phyloP scores from a whole-genome alignment of 1,140 invertebrate species.

The Rhagoletis pomonella region DNA sequence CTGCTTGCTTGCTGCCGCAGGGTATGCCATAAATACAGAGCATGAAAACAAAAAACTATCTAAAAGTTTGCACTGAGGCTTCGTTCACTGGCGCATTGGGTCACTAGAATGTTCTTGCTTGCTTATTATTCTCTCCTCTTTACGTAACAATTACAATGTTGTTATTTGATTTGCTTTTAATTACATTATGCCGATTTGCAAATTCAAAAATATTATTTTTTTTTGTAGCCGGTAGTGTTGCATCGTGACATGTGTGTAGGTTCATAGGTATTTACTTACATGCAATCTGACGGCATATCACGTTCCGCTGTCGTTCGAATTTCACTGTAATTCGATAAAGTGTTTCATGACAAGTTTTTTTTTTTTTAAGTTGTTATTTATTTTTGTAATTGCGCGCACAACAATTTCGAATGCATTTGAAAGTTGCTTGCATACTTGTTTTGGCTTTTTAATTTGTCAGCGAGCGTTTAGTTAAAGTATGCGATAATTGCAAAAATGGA shows the following conservation, averaged over 20 bases:
- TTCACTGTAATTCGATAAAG: conserved; percentile 9
- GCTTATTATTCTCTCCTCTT: neutral
- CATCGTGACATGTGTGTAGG: neutral
- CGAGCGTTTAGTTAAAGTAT: neutral
- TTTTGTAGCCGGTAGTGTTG: neutral
- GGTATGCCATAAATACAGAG: neutral
- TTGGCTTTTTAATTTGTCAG: neutral
- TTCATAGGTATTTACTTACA: neutral
- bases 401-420: neutral
- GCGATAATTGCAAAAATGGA: neutral
- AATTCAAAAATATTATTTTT: neutral
- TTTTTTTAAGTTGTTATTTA: neutral
- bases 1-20: neutral
- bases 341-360: neutral
- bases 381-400: neutral
- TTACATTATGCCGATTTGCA: neutral
- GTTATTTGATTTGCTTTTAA: neutral
- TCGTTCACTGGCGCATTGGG: conserved; percentile 45
- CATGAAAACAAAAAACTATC: neutral
- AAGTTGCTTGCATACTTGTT: neutral
- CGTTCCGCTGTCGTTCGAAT: neutral
- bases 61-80: neutral
- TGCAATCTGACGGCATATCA: conserved; percentile 19
- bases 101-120: neutral
- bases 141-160: neutral